Base-by-base conservation (phyloP, 2,888 invertebrate genomes). In the Acleris sparsana region DNA sequence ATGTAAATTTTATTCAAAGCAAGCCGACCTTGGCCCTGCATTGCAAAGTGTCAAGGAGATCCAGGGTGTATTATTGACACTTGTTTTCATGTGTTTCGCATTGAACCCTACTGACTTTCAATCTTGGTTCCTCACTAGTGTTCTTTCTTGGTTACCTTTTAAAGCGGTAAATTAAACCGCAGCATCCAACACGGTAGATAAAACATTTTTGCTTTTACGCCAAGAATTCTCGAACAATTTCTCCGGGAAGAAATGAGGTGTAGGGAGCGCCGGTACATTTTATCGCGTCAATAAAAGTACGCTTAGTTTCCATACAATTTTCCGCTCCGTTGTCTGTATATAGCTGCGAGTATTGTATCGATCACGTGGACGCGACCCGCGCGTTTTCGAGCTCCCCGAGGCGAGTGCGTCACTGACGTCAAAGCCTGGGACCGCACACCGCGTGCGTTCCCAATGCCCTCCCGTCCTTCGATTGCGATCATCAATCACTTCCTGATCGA, bases 401-500 rank as follows among this genome's bases (percentile, higher is more conserved):
- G 68, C 63, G 57, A 75, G 77, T 80, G 75, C 72, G 76, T 72
- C 70, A 71, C 46, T 74, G 73, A 74, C 74, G 73, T 73, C 65
- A 71, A 70, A 72, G 64, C 62, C 63, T 58, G 71, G 68, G 69
- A 70, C 70, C 73, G 70, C 72, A 73, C 73, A 70, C 73, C 67
- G 68, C 65, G 69, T 62, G 71, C 25, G 46, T 59, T 58, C 73
- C 74, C 69, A 67, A 57, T 68, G 69, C 67, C 70, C 71, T 71
- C 69, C 72, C 72, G 70, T 69, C 72, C 71, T 75, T 71, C 72
- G 68, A 66, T 75, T 74, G 72, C 78, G 82, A 85, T 83, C 73
- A 75, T 78, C 77, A 87, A 88, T 89, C 88, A 87, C 77, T 77
- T 81, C 79, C 82, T 87, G 85, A 88, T 87, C 83, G 83, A 86